Evolutionary conservation across 2,797 vertebrate genomes (phyloP).

Genomic region (Mus minutoides): DNA sequence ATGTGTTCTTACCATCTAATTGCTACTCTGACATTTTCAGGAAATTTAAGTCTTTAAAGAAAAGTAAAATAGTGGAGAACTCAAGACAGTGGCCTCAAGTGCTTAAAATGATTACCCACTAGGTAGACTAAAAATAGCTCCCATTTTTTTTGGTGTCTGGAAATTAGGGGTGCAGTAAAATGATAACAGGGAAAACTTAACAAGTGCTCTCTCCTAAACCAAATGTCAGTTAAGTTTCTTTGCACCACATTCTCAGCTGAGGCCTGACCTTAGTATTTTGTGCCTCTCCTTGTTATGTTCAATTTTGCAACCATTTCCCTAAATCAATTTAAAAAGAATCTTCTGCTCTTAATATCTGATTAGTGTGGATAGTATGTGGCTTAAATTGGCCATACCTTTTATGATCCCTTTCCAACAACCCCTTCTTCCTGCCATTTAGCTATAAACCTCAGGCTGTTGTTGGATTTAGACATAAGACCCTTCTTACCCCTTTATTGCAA

Average conservation of each 20-base stretch:
- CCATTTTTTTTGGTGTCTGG: neutral
- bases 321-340: neutral
- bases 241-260: neutral
- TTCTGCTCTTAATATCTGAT: neutral
- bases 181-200: neutral
- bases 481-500: neutral
- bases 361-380: neutral
- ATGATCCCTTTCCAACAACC: neutral
- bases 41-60: constrained; percentile 3
- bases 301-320: neutral
- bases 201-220: neutral
- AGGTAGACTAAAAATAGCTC: neutral
- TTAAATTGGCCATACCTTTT: neutral
- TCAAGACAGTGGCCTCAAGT: neutral
- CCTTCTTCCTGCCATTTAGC: neutral
- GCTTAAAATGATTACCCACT: neutral
- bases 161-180: neutral
- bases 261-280: neutral
- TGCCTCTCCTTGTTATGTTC: neutral
- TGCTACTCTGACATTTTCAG: constrained; percentile 17
- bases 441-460: neutral
- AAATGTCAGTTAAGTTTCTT: neutral
- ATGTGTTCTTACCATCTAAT: neutral
- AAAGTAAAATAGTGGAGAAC: neutral
- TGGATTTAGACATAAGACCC: neutral